Percentiles rank a stretch among this genome's conserved stretches.
Evolutionary conservation across 2,888 invertebrate species (phyloP).

Genomic region (Peribatodes rhomboidaria): DNA sequence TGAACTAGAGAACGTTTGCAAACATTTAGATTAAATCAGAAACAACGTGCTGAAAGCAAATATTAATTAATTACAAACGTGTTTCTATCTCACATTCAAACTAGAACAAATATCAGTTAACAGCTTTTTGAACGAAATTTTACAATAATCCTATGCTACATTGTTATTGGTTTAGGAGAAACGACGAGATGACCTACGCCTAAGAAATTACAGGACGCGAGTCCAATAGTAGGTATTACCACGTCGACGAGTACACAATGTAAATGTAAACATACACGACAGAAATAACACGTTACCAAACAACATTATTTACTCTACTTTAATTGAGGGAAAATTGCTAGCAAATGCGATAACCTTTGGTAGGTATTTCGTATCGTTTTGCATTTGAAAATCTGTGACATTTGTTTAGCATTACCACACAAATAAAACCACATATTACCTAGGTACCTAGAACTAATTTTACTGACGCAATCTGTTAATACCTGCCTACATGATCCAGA

Average conservation of each 20-base stretch:
- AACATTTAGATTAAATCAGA: too few species aligned
- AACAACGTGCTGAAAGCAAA: too few species aligned
- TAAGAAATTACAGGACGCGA: slow-evolving; percentile 30
- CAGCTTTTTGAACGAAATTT: too few species aligned
- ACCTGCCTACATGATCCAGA: too few species aligned
- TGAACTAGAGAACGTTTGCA: too few species aligned
- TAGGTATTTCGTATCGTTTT: neutral
- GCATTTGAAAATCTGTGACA: neutral
- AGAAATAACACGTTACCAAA: neutral
- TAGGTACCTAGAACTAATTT: too few species aligned
- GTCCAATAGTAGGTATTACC: slow-evolving; percentile 6
- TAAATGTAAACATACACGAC: slow-evolving; percentile 19
- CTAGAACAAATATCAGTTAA: too few species aligned
- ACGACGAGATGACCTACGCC: slow-evolving; percentile 7
- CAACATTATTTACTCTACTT: neutral
- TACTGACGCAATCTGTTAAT: too few species aligned
- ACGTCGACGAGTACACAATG: slow-evolving; percentile 11
- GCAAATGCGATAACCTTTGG: slow-evolving; percentile 15
- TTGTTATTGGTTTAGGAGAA: neutral
- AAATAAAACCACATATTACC: neutral
- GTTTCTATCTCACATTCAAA: too few species aligned
- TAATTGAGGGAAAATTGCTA: slow-evolving; percentile 8
- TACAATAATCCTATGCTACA: neutral
- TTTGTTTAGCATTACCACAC: neutral
- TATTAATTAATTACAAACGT: too few species aligned